phyloP scores from a whole-genome alignment of 1,140 invertebrate genomes.

The Aphis craccivora region DNA sequence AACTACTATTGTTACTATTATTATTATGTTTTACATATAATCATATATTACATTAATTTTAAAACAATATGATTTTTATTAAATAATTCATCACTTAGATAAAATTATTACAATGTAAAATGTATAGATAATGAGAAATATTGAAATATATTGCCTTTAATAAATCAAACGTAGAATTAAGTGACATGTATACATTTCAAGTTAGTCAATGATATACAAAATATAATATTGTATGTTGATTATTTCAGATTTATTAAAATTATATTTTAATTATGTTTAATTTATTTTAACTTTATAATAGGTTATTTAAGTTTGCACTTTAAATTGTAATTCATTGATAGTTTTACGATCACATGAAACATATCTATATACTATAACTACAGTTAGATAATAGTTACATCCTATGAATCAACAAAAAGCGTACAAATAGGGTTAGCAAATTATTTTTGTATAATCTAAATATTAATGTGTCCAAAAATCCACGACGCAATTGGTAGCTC shows the following conservation, averaged over 20 bases:
- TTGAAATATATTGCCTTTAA: not conserved
- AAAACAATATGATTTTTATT: not conserved
- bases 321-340: not conserved
- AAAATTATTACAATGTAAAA: not conserved
- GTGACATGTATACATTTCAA: not conserved
- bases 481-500: not conserved
- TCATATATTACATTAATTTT: not conserved
- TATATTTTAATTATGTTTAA: not conserved
- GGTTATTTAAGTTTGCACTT: not conserved
- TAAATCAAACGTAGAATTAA: not conserved
- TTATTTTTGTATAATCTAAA: not conserved
- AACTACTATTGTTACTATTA: no score
- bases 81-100: not conserved
- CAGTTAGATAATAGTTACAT: not conserved
- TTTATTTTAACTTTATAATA: not conserved
- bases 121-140: not conserved
- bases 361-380: not conserved
- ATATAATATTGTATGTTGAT: not conserved
- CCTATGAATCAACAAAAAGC: not conserved
- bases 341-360: not conserved
- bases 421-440: not conserved
- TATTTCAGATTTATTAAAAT: not conserved
- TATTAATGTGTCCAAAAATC: not conserved
- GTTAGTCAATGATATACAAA: not conserved
- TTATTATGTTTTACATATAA: no score